These are phyloP conservation scores for Cheumatopsyche charites DNA, from an alignment of 1,140 invertebrate genomes.

Conservation along the genomic window DNA sequence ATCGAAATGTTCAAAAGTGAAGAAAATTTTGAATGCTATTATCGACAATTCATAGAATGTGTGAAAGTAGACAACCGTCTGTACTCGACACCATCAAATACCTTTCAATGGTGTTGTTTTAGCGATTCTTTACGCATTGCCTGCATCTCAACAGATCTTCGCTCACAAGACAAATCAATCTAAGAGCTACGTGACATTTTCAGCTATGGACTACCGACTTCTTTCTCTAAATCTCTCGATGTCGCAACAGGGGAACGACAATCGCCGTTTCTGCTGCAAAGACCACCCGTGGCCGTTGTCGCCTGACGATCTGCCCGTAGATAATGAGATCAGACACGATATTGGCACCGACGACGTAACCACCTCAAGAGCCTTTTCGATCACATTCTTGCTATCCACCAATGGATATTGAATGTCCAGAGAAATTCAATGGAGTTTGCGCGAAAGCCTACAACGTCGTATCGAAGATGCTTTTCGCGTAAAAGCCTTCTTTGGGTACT, in stretches of 20 bases:
- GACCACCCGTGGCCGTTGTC: constrained; percentile 32
- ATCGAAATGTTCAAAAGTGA: no score
- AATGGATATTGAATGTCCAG: not conserved
- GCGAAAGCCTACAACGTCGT: no score
- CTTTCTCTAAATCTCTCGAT: constrained; percentile 1
- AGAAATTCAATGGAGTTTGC: no score
- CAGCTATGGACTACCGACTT: not conserved
- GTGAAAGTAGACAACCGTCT: no score
- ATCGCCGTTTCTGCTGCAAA: constrained; percentile 1
- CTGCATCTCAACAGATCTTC: no score
- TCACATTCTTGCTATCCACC: constrained; percentile 1
- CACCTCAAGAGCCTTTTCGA: not conserved
- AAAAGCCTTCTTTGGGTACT: no score
- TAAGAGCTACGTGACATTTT: constrained; percentile 6
- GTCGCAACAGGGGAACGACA: not conserved
- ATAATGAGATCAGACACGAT: constrained; percentile 38
- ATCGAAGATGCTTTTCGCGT: no score
- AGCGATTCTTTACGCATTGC: no score
- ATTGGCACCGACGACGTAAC: constrained; percentile 8
- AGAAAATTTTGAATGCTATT: no score
- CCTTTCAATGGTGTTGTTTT: no score
- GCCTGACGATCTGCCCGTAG: constrained; percentile 21
- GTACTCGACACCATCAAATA: no score
- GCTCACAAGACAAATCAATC: constrained; percentile 1
- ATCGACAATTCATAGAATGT: no score